Evolutionary conservation across 1,140 invertebrate species (phyloP).

Genomic region (Chironomus striatipennis): DNA sequence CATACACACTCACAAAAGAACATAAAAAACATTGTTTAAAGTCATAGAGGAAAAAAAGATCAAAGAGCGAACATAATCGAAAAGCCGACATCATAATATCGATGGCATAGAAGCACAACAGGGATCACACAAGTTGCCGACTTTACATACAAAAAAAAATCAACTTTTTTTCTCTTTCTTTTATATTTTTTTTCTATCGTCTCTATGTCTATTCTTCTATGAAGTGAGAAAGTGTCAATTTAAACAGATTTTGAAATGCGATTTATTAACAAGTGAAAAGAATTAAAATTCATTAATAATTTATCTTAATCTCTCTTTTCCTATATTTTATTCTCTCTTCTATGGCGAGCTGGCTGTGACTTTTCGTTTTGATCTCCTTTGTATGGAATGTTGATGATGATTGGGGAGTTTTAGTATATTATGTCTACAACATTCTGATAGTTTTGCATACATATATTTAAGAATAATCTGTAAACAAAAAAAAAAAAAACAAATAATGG

Average conservation of each 20-base stretch:
- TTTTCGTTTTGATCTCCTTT: too few relatives aligned
- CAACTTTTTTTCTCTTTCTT: not conserved
- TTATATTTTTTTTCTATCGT: not conserved
- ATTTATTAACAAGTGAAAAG: constrained; percentile 11
- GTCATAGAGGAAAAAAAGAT: not conserved
- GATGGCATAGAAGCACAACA: not conserved
- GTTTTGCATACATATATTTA: too few relatives aligned
- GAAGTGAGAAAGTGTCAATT: constrained; percentile 12
- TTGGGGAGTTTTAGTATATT: too few relatives aligned
- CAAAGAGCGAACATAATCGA: not conserved
- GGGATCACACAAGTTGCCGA: constrained; percentile 11
- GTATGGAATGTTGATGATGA: too few relatives aligned
- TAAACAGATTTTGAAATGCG: constrained; percentile 11
- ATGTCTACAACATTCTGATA: too few relatives aligned
- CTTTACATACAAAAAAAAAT: constrained; percentile 7
- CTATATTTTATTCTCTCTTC: not conserved
- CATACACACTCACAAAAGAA: not conserved
- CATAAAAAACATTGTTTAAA: not conserved
- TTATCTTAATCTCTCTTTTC: not conserved
- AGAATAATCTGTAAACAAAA: too few relatives aligned
- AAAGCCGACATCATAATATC: constrained; percentile 12
- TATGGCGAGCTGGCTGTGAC: not conserved
- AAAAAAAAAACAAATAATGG: too few relatives aligned
- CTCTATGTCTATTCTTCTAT: not conserved
- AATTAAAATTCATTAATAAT: constrained; percentile 12